Evolutionary conservation across 2,797 vertebrate species (phyloP), one percentile per base, ranked within the genome.

Genomic region (Pelochelys cantorii): DNA sequence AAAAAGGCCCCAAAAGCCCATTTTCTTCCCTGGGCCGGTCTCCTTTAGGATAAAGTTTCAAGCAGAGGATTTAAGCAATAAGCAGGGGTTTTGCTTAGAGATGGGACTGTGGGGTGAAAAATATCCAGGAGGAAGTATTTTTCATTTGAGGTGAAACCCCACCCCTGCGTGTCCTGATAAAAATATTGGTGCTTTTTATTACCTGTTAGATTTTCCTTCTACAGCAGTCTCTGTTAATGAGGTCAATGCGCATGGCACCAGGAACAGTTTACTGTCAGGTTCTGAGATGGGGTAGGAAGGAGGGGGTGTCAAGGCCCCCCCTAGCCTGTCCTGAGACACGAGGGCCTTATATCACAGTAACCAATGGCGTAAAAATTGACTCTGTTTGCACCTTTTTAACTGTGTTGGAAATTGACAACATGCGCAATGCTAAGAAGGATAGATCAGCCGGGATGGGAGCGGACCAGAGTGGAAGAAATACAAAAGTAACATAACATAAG

Each of bases 321-420:
- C 65, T 92, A 93, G 52, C 78, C 27, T 6, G 48, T 71, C 79
- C 57, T 90, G 75, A 94, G 84, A 52, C 88, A 82, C 84, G 4
- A 1, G 88, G 85, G 84, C 62, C 85, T 84, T 97, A 93, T 96
- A 97, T 97, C 97, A 97, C 90, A 25, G 85, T 89, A 95, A 96
- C 92, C 94, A 95, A 95, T n/a, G 79, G 95, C 65, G 88, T 89
- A 96, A 97, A 97, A 97, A 97, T 96, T 87, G 96, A 97, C 97
- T 97, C 29, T 0, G 87, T 94, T 96, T 93, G 97, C 96, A 97
- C 95, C 94, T 97, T 97, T 96, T 97, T 97, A 96, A 97, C 96
- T 95, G 95, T 92, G 97, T 97, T 95, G 94, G 93, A 97, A 96
- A 96, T 97, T 86, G 96, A 97, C 94, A 90, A 91, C 93, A 65